Evolutionary conservation across 2,888 invertebrate genomes (phyloP), one percentile per base, ranked within the genome.

Genomic region (Periphyllus acericola): DNA sequence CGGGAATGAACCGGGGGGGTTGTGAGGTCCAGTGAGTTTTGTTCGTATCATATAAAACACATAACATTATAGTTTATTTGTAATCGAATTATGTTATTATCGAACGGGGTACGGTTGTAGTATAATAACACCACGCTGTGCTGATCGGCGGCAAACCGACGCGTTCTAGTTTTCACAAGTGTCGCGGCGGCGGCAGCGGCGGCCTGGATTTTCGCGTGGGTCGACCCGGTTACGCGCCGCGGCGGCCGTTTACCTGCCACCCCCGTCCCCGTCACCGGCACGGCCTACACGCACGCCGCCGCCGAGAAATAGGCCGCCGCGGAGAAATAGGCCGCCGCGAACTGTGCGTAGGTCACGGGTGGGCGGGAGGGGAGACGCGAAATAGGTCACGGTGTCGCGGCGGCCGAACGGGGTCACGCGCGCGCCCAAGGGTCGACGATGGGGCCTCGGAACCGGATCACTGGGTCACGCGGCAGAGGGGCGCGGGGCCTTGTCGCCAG

Each of bases 401-500:
- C 21, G 3, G 32, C 29, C 1, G 55, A 36, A 55, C 74, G 74
- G 83, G 83, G 83, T 75, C 83, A 60, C 60, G 25, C 55, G 21
- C 9, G 40, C 46, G 46, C 46, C 34, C 66, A 11, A 83, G 74
- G 83, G 72, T 40, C 71, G 32, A 32, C 17, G 29, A n/a, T 6
- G 46, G 6, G 52, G 68, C 52, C 36, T 60, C 60, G 80, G 40
- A 87, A 87, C 86, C 86, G 86, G 86, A 87, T 87, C 86, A 87
- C 86, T 74, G 72, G 86, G 86, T 87, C 86, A 80, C 9, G 25
- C 60, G 60, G 29, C 17, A 32, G 11, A 71, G 72, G 71, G 19
- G 5, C 11, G n/a, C n/a, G 55, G n/a, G 0, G 21, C 17, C 34
- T n/a, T 32, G 19, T 46, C 40, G 46, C 66, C 46, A 46, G 78